phyloP scores from a whole-genome alignment of 2,888 invertebrate species.

The Ecdyonurus torrentis region DNA sequence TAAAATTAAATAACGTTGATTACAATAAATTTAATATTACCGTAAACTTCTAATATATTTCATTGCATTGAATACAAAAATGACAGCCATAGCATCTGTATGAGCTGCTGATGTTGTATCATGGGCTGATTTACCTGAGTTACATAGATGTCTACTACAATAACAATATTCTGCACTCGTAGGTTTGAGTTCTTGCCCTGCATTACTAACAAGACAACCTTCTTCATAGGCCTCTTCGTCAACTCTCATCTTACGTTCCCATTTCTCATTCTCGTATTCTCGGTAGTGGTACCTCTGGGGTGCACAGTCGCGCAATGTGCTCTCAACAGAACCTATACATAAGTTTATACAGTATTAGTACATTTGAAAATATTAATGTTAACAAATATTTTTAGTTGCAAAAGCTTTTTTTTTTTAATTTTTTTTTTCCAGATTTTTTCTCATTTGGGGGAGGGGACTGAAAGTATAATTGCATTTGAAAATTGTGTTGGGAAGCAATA shows the following conservation, averaged over 20 bases:
- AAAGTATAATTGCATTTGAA: too few species aligned
- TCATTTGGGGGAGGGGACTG: too few species aligned
- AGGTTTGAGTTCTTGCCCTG: conserved; percentile 23
- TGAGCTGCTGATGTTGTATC: conserved; percentile 21
- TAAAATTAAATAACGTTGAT: too few species aligned
- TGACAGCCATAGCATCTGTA: conserved; percentile 41
- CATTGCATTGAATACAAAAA: conserved; percentile 42
- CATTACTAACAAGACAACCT: conserved; percentile 34
- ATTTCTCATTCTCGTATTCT: conserved; percentile 37
- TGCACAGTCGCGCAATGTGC: conserved; percentile 53
- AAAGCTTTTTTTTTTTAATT: too few species aligned
- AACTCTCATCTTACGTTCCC: conserved; percentile 46
- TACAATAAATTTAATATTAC: conserved; percentile 12
- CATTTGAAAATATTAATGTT: too few species aligned
- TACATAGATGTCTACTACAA: conserved; percentile 57
- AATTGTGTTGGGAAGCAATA: too few species aligned
- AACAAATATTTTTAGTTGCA: too few species aligned
- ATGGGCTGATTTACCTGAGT: conserved; percentile 31
- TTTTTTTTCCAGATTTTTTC: too few species aligned
- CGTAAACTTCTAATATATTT: conserved; percentile 35
- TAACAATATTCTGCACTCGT: conserved; percentile 50
- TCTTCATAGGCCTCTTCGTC: conserved; percentile 48
- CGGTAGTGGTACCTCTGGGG: conserved; percentile 49
- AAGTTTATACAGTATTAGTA: too few species aligned
- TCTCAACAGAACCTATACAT: conserved; percentile 40